Evolutionary conservation across 2,113 vertebrate species (phyloP).

Genomic region (Podarcis raffonei): DNA sequence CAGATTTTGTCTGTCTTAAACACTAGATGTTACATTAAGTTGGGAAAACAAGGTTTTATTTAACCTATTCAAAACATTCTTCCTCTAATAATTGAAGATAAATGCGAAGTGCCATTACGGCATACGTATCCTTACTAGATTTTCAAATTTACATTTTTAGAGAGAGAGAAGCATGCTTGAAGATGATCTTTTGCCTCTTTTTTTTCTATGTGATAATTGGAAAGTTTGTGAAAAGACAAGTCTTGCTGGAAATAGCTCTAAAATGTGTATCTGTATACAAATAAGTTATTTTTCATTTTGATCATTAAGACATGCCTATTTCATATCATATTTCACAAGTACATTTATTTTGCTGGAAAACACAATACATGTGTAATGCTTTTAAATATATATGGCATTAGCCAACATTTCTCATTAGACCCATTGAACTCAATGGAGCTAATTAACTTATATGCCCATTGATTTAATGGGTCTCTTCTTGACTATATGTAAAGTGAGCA

Average conservation of each 20-base stretch:
- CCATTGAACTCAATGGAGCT: too few species aligned
- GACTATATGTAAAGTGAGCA: too few species aligned
- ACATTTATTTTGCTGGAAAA: not conserved
- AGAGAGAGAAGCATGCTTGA: constrained; percentile 36
- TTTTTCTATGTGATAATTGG: not conserved
- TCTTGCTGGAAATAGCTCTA: not conserved
- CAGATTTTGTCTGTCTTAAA: constrained; percentile 38
- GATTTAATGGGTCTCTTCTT: too few species aligned
- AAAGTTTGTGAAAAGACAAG: constrained; percentile 22
- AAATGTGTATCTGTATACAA: not conserved
- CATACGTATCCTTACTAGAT: constrained; percentile 35
- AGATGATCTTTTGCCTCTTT: not conserved
- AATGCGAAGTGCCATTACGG: constrained; percentile 51
- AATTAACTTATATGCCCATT: too few species aligned
- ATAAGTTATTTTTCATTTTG: not conserved
- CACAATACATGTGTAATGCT: not conserved
- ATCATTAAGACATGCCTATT: not conserved
- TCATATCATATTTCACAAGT: not conserved
- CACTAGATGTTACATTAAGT: constrained; percentile 17
- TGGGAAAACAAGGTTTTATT: constrained; percentile 8
- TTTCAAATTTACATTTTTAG: constrained; percentile 27
- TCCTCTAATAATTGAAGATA: not conserved
- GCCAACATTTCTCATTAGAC: not conserved
- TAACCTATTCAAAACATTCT: not conserved
- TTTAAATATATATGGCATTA: not conserved